Evolutionary conservation across 2,888 invertebrate species (phyloP).

Genomic region (Nomada goodeniana): DNA sequence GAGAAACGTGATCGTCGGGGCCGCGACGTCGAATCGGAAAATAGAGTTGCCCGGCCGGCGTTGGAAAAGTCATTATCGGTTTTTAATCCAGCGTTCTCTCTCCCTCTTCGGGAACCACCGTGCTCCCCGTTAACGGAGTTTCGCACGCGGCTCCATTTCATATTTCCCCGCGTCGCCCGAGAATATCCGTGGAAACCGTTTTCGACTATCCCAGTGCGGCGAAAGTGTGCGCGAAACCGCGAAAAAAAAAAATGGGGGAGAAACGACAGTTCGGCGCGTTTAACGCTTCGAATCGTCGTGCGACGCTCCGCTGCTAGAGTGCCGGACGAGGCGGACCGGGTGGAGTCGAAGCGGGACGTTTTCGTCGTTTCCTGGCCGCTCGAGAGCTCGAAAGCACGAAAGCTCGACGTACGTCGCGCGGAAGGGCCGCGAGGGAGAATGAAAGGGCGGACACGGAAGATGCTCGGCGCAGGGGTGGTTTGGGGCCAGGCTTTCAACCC

Average conservation of each 20-base stretch:
- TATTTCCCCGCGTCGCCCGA: no score
- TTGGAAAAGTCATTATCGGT: slow-evolving; percentile 62
- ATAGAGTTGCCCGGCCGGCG: slow-evolving; percentile 54
- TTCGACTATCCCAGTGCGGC: not conserved
- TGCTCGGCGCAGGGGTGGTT: not conserved
- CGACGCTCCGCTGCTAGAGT: slow-evolving; percentile 49
- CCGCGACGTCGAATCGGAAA: slow-evolving; percentile 59
- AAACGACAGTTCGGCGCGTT: slow-evolving; percentile 59
- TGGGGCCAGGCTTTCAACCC: slow-evolving; percentile 17
- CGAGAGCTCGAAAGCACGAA: slow-evolving; percentile 38
- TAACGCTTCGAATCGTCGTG: slow-evolving; percentile 60
- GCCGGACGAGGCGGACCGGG: slow-evolving; percentile 24
- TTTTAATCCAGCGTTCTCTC: slow-evolving; percentile 61
- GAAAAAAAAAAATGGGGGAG: not conserved
- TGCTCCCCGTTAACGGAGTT: no score
- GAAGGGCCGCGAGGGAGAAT: slow-evolving; percentile 2
- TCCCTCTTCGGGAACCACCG: slow-evolving; percentile 33
- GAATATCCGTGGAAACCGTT: no score
- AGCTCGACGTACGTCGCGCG: slow-evolving; percentile 27
- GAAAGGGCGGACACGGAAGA: slow-evolving; percentile 28
- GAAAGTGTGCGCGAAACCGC: not conserved
- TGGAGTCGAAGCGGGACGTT: slow-evolving; percentile 55
- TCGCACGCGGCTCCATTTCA: no score
- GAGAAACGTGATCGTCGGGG: slow-evolving; percentile 25
- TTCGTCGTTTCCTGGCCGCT: slow-evolving; percentile 41